Evolutionary conservation across 53 echinoderm and acorn worm species (phyloP), one percentile per base, ranked within the genome.

Genomic region (Luidia sarsii): DNA sequence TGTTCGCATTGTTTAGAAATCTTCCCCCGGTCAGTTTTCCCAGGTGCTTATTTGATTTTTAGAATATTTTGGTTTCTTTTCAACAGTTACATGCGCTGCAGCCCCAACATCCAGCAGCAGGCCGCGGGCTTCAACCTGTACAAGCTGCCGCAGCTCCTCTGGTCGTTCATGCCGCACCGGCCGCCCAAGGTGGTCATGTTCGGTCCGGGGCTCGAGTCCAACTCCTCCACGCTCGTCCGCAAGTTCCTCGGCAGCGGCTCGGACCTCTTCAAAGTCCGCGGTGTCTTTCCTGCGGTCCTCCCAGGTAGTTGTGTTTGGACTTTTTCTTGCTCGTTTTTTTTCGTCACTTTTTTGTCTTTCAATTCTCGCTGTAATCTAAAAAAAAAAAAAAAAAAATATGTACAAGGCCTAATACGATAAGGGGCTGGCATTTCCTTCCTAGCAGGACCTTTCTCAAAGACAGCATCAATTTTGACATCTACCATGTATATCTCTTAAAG

Each of bases 291-390:
- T 0, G 97, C 94, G 0, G 84, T 67, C 64, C 85, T 89, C 33
- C 95, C 90, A 85, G 95, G 95, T 85, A 95, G 92, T 82, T 84
- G 85, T 65, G 16, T n/a, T n/a, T n/a, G n/a, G n/a, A n/a, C n/a
- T n/a, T n/a, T n/a, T n/a, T n/a, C n/a, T n/a, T n/a, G n/a, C n/a
- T n/a, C n/a, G n/a, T n/a, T n/a, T n/a, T n/a, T n/a, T n/a, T n/a
- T n/a, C n/a, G n/a, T n/a, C n/a, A n/a, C n/a, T n/a, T n/a, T n/a
- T n/a, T n/a, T n/a, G n/a, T n/a, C n/a, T n/a, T n/a, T n/a, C n/a
- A n/a, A n/a, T n/a, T n/a, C n/a, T n/a, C n/a, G n/a, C n/a, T n/a
- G n/a, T n/a, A n/a, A n/a, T n/a, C n/a, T n/a, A n/a, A n/a, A n/a
- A n/a, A n/a, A n/a, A n/a, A n/a, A n/a, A n/a, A n/a, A n/a, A n/a